A percentile compares a stretch with the other conserved stretches of the same genome.
phyloP scores from a whole-genome alignment of 2,888 invertebrate genomes.

The Strigamia crassipes region DNA sequence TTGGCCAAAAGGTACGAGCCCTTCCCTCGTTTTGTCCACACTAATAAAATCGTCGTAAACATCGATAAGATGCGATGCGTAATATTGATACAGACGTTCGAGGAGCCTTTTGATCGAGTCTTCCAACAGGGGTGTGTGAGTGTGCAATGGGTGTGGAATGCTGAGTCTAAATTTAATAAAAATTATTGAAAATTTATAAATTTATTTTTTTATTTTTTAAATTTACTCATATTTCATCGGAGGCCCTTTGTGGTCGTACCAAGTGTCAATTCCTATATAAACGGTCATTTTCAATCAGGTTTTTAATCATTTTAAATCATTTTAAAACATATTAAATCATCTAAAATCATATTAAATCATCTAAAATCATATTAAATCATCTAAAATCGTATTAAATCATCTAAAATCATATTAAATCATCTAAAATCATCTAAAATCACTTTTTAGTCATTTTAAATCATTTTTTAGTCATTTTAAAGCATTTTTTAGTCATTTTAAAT shows the following conservation, averaged over 20 bases:
- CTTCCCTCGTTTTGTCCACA: conserved; percentile 10
- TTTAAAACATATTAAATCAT: too few relatives aligned
- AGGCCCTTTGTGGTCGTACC: conserved; percentile 42
- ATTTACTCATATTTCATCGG: conserved; percentile 39
- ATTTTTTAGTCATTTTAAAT: too few relatives aligned
- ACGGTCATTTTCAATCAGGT: too few relatives aligned
- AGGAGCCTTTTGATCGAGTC: neutral
- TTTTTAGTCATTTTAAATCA: too few relatives aligned
- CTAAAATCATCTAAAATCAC: too few relatives aligned
- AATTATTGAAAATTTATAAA: neutral
- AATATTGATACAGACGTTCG: neutral
- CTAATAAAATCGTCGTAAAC: conserved; percentile 12
- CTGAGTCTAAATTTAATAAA: conserved; percentile 34
- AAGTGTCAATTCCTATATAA: neutral
- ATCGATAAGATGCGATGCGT: neutral
- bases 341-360: too few relatives aligned
- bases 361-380: too few relatives aligned
- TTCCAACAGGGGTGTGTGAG: conserved; percentile 25
- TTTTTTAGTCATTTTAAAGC: too few relatives aligned
- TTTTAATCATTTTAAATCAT: too few relatives aligned
- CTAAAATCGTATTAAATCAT: too few relatives aligned
- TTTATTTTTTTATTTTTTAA: neutral
- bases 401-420: too few relatives aligned
- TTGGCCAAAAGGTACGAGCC: conserved; percentile 42
- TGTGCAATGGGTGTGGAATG: conserved; percentile 19